Evolutionary conservation across 2,888 invertebrate genomes (phyloP).

Genomic region (Erebia ligea): DNA sequence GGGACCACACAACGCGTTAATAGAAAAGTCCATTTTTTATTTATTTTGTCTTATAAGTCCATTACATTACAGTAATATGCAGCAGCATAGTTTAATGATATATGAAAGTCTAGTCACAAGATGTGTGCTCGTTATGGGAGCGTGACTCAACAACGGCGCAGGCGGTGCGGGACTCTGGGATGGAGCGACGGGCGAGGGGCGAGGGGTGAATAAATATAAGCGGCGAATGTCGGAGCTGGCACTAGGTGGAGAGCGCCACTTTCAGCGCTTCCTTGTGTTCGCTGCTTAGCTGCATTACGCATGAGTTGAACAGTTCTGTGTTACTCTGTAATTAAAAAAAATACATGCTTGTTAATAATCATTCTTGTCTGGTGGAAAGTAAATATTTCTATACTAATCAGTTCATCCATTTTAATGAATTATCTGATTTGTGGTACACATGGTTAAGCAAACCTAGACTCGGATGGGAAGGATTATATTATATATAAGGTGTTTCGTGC

Average conservation of each 20-base stretch:
- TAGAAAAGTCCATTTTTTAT: slow-evolving; percentile 20
- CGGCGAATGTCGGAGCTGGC: slow-evolving; percentile 31
- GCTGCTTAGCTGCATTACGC: slow-evolving; percentile 88
- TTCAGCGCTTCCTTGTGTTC: slow-evolving; percentile 94
- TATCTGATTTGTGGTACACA: too few relatives aligned
- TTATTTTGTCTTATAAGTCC: slow-evolving; percentile 24
- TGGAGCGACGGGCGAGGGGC: slow-evolving; percentile 47
- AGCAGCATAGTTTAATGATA: slow-evolving; percentile 26
- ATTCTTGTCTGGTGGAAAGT: too few relatives aligned
- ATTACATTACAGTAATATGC: slow-evolving; percentile 27
- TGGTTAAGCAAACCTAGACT: too few relatives aligned
- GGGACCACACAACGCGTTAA: slow-evolving; percentile 20
- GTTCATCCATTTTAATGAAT: too few relatives aligned
- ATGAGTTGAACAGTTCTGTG: slow-evolving; percentile 90
- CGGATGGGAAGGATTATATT: too few relatives aligned
- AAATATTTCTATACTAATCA: too few relatives aligned
- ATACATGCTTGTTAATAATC: background rate
- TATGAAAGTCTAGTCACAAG: slow-evolving; percentile 18
- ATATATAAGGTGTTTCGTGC: too few relatives aligned
- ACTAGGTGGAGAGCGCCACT: slow-evolving; percentile 84
- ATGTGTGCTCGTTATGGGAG: slow-evolving; percentile 40
- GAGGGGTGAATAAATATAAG: slow-evolving; percentile 52
- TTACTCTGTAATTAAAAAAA: slow-evolving; percentile 83
- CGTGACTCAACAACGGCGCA: slow-evolving; percentile 44
- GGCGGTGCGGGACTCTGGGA: slow-evolving; percentile 37